These are phyloP conservation scores for Vidua chalybeata DNA, from an alignment of 2,113 vertebrate genomes.

Conservation along the genomic window DNA sequence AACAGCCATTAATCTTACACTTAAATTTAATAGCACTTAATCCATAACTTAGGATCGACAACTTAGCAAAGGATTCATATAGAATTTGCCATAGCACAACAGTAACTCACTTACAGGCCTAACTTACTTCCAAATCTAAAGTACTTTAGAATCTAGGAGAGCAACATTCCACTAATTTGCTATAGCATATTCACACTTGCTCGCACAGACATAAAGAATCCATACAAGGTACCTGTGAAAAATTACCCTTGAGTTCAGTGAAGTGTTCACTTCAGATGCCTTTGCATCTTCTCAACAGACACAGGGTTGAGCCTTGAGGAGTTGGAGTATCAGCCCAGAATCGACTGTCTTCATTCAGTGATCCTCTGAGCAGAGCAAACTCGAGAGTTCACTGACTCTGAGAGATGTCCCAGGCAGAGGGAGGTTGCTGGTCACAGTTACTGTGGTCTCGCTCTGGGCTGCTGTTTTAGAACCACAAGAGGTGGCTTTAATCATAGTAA, in stretches of 20 bases:
- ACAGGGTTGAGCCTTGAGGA: neutral
- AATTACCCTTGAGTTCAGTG: neutral
- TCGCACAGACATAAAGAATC: fast-evolving
- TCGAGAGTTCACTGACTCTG: neutral
- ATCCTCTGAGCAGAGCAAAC: neutral
- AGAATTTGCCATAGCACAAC: neutral
- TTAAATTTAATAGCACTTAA: neutral
- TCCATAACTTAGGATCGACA: neutral
- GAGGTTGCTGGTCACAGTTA: neutral
- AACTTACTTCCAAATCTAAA: neutral
- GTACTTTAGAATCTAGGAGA: neutral
- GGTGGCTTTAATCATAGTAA: neutral
- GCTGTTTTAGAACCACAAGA: neutral
- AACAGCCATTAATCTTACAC: neutral
- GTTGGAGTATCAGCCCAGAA: neutral
- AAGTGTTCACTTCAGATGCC: neutral
- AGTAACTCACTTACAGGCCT: neutral
- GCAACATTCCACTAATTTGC: neutral
- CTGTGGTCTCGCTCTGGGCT: neutral
- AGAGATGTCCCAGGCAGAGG: neutral
- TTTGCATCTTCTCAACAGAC: neutral
- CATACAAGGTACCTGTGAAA: neutral
- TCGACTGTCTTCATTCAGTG: fast-evolving
- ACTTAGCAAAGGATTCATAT: neutral
- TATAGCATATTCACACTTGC: neutral